Conservation (phyloP, 2,113 vertebrate species). For the Cebidichthys violaceus region DNA sequence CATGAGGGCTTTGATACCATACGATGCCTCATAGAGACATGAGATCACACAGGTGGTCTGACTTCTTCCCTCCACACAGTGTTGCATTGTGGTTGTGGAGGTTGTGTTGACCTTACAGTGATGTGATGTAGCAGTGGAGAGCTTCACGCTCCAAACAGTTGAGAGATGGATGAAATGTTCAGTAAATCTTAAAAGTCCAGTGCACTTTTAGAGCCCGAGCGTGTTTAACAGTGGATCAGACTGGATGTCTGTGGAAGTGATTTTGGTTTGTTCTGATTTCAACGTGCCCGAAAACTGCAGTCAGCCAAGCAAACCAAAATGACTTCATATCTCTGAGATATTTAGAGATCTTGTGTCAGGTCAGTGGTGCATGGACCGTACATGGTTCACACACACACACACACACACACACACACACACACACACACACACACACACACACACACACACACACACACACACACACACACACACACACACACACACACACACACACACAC, state of each 20-base stretch:
- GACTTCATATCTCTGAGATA: not conserved
- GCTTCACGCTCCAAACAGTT: not conserved
- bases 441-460: too few relatives aligned
- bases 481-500: not conserved
- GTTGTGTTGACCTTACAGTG: slow-evolving; percentile 17
- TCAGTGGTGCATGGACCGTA: slow-evolving; percentile 10
- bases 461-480: not conserved
- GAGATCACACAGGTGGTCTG: slow-evolving; percentile 23
- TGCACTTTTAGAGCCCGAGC: not conserved
- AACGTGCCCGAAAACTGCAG: not conserved
- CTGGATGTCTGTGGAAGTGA: not conserved
- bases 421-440: too few relatives aligned
- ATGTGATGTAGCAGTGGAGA: slow-evolving; percentile 41
- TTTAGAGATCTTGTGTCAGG: slow-evolving; percentile 1
- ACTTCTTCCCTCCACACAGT: slow-evolving; percentile 25
- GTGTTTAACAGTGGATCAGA: not conserved
- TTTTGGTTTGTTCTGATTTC: not conserved
- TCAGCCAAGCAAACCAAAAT: not conserved
- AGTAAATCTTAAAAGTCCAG: not conserved
- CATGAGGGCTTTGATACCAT: slow-evolving; percentile 68
- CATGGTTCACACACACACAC: slow-evolving; percentile 1
- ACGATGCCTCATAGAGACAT: slow-evolving; percentile 55
- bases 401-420: not conserved
- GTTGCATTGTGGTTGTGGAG: slow-evolving; percentile 7
- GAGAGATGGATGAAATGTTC: not conserved